These are phyloP conservation scores for Eueides isabella DNA, from an alignment of 1,140 invertebrate species.

Conservation along the genomic window DNA sequence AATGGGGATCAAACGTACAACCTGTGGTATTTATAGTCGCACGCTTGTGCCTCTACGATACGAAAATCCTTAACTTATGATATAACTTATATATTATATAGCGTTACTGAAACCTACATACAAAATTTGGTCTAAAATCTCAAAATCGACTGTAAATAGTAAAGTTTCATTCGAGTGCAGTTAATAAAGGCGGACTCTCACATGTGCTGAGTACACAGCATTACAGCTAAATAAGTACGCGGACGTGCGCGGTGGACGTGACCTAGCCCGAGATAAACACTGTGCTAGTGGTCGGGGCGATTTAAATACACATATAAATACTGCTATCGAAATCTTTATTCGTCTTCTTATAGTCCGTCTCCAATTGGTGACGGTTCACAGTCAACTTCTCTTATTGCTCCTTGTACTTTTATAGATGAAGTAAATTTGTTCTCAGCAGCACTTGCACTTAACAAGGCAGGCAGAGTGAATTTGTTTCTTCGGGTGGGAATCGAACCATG, in stretches of 20 bases:
- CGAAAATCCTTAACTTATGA: no score
- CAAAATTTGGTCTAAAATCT: not conserved
- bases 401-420: no score
- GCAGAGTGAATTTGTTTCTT: no score
- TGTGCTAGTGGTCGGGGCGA: not conserved
- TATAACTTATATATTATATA: not conserved
- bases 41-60: no score
- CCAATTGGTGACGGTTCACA: no score
- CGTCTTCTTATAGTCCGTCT: no score
- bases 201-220: constrained; percentile 20
- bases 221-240: constrained; percentile 3
- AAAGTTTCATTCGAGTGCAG: constrained; percentile 17
- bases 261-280: constrained; percentile 14
- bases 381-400: no score
- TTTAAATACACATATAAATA: constrained; percentile 1
- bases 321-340: not conserved
- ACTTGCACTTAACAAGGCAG: no score
- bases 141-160: not conserved
- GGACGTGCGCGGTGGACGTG: not conserved
- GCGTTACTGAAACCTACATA: not conserved
- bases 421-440: no score
- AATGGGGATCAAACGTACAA: no score
- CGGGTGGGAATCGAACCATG: no score
- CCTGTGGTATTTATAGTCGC: no score
- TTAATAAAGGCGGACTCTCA: constrained; percentile 14